Percentiles rank a stretch among this genome's conserved stretches.
Evolutionary conservation across 2,888 invertebrate genomes (phyloP).

Genomic region (Cerastis rubricosa): DNA sequence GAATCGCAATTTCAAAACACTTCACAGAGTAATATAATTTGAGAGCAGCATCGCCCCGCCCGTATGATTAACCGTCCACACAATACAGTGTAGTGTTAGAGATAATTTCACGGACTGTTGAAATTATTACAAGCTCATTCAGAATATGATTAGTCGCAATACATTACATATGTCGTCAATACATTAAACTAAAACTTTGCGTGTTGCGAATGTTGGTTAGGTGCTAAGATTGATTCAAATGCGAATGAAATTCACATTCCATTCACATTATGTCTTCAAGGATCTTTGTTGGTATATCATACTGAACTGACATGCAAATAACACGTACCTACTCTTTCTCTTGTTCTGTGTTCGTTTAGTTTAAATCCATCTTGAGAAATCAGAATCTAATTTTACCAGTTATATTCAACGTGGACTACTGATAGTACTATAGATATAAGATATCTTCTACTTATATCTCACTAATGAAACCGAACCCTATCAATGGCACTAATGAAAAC

Average conservation of each 20-base stretch:
- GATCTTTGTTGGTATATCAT: no score
- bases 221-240: not conserved
- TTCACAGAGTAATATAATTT: slow-evolving; percentile 34
- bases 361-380: no score
- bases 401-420: not conserved
- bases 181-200: not conserved
- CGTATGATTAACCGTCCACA: slow-evolving; percentile 25
- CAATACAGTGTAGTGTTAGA: slow-evolving; percentile 19
- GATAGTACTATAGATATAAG: not conserved
- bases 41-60: slow-evolving; percentile 5
- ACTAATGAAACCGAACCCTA: no score
- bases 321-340: not conserved
- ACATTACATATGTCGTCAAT: slow-evolving; percentile 17
- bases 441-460: no score
- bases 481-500: no score
- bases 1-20: slow-evolving; percentile 36
- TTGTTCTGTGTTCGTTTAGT: no score
- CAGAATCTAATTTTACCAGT: not conserved
- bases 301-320: not conserved
- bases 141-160: slow-evolving; percentile 26
- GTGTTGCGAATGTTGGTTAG: not conserved
- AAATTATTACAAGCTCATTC: slow-evolving; percentile 42
- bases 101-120: slow-evolving; percentile 40
- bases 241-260: not conserved
- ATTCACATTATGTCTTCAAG: not conserved